These are phyloP conservation scores for Planiliza haematocheilus DNA, from an alignment of 2,113 vertebrate genomes.

Conservation along the genomic window DNA sequence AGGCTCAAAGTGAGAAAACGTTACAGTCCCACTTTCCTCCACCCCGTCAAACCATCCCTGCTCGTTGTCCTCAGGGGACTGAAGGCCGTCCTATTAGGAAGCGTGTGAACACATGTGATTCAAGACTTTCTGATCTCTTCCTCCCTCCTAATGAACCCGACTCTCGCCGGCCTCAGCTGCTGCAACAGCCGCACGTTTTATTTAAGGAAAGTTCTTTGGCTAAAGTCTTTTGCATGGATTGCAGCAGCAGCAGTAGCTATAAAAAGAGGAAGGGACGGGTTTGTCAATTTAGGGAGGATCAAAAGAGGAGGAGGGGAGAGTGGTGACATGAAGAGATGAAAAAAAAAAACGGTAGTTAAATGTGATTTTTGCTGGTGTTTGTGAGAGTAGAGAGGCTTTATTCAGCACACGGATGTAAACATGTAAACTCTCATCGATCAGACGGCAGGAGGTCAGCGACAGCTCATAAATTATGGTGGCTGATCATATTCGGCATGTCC, in stretches of 20 bases:
- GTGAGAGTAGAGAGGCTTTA: not conserved
- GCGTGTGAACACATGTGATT: constrained; percentile 20
- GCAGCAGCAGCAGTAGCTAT: constrained; percentile 44
- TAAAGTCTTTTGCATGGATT: constrained; percentile 22
- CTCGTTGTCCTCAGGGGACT: constrained; percentile 13
- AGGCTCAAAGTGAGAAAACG: not conserved
- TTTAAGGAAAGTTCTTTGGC: constrained; percentile 44
- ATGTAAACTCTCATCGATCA: constrained; percentile 35
- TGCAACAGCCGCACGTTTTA: constrained; percentile 46
- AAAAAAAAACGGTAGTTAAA: constrained; percentile 23
- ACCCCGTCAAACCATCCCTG: constrained; percentile 23
- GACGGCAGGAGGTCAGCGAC: constrained; percentile 16
- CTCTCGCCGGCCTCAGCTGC: constrained; percentile 53
- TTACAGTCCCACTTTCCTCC: not conserved
- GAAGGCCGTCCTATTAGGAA: constrained; percentile 39
- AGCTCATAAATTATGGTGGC: constrained; percentile 41
- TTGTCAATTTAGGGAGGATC: constrained; percentile 48
- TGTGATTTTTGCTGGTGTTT: constrained; percentile 25
- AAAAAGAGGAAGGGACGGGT: constrained; percentile 3
- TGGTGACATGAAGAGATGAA: constrained; percentile 9
- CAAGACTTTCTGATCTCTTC: no score
- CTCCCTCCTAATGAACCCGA: constrained; percentile 29
- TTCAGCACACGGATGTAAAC: constrained; percentile 31
- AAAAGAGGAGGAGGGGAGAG: constrained; percentile 23
- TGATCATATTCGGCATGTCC: constrained; percentile 54